Conservation (phyloP, 1,140 invertebrate species). For the Drosophila kikkawai region DNA sequence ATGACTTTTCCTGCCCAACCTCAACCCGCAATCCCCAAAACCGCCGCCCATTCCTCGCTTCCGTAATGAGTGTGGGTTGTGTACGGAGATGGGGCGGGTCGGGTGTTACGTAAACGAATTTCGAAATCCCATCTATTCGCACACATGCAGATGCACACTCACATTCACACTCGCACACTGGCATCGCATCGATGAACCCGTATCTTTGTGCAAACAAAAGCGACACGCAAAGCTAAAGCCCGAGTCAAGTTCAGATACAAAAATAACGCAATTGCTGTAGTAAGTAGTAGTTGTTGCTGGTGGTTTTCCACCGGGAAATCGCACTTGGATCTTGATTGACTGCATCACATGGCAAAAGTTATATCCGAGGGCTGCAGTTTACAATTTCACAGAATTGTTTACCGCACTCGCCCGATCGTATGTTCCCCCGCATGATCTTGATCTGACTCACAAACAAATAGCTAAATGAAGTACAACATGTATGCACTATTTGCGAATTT, state of each 20-base stretch:
- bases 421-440: slow-evolving; percentile 31
- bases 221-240: slow-evolving; percentile 61
- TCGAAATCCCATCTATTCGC: slow-evolving; percentile 61
- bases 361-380: slow-evolving; percentile 44
- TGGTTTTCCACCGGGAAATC: slow-evolving; percentile 45
- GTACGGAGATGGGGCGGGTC: slow-evolving; percentile 9
- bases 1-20: slow-evolving; percentile 34
- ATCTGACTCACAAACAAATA: slow-evolving; percentile 37
- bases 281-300: slow-evolving; percentile 16
- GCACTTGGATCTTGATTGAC: slow-evolving; percentile 63
- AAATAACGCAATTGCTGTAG: slow-evolving; percentile 39
- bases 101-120: slow-evolving; percentile 70
- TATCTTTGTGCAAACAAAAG: slow-evolving; percentile 68
- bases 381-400: slow-evolving; percentile 66
- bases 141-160: slow-evolving; percentile 22
- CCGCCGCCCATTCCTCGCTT: slow-evolving; percentile 38
- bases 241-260: slow-evolving; percentile 67
- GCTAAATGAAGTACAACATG: background rate
- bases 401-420: slow-evolving; percentile 53
- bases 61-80: slow-evolving; percentile 21
- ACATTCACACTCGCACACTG: background rate
- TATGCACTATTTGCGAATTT: slow-evolving; percentile 20
- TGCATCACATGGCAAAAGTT: slow-evolving; percentile 37
- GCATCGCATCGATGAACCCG: slow-evolving; percentile 37
- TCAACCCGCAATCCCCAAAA: slow-evolving; percentile 7